A percentile compares a stretch with the other conserved stretches of the same genome.
phyloP scores from a whole-genome alignment of 2,113 vertebrate species.

The Copsychus sechellarum region DNA sequence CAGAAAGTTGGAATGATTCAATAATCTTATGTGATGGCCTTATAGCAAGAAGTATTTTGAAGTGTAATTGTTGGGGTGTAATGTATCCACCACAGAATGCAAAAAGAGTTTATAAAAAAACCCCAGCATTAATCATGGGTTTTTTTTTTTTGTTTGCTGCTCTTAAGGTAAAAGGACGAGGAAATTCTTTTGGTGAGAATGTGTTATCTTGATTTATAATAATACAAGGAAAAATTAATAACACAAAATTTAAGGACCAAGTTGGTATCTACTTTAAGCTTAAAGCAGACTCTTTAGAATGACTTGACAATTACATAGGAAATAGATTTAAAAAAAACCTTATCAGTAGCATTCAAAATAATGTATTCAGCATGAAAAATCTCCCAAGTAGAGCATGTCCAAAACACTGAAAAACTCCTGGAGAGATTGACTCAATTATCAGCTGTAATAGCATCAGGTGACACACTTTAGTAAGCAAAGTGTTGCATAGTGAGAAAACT shows the following conservation, averaged over 20 bases:
- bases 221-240: neutral
- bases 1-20: neutral
- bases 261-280: neutral
- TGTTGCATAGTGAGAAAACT: slow-evolving; percentile 21
- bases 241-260: neutral
- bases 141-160: neutral
- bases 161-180: neutral
- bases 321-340: neutral
- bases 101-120: neutral
- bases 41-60: neutral
- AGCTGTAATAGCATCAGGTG: slow-evolving; percentile 27
- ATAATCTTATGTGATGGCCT: neutral
- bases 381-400: neutral
- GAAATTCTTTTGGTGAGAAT: neutral
- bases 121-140: neutral
- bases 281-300: neutral
- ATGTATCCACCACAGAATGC: neutral
- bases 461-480: slow-evolving; percentile 3
- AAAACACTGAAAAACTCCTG: neutral
- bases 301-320: neutral
- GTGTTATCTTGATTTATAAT: neutral
- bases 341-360: neutral
- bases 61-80: neutral
- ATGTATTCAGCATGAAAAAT: neutral
- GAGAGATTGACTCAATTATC: slow-evolving; percentile 32